phyloP scores from a whole-genome alignment of 2,113 vertebrate species.

The Eptatretus burgeri region DNA sequence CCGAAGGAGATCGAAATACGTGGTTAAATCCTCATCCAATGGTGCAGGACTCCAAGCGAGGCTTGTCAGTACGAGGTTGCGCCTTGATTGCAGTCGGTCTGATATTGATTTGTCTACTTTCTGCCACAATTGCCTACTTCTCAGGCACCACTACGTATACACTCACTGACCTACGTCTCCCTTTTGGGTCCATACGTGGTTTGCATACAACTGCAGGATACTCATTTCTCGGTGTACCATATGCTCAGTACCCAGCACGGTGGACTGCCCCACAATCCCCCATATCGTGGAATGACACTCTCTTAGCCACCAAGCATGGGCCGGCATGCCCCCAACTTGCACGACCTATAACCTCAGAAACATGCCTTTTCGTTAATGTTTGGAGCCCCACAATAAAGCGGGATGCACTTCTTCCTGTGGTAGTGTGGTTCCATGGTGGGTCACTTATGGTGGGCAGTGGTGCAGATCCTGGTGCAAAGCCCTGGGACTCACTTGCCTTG shows the following conservation, averaged over 20 bases:
- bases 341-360: background rate
- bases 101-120: background rate
- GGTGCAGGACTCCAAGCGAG: too few relatives aligned
- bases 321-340: background rate
- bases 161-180: background rate
- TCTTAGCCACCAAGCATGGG: background rate
- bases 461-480: background rate
- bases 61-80: too few relatives aligned
- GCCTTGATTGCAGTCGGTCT: background rate
- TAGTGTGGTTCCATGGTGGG: background rate
- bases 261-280: background rate
- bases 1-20: too few relatives aligned
- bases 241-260: background rate
- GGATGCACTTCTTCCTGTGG: background rate
- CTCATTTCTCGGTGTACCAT: slow-evolving; percentile 1
- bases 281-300: background rate
- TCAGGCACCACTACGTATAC: background rate
- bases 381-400: background rate
- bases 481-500: background rate
- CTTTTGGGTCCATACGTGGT: background rate
- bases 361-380: background rate
- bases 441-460: background rate
- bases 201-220: background rate
- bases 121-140: background rate
- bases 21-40: too few relatives aligned